Evolutionary conservation across 2,888 invertebrate species (phyloP).

Genomic region (Orchesellides sinensis): DNA sequence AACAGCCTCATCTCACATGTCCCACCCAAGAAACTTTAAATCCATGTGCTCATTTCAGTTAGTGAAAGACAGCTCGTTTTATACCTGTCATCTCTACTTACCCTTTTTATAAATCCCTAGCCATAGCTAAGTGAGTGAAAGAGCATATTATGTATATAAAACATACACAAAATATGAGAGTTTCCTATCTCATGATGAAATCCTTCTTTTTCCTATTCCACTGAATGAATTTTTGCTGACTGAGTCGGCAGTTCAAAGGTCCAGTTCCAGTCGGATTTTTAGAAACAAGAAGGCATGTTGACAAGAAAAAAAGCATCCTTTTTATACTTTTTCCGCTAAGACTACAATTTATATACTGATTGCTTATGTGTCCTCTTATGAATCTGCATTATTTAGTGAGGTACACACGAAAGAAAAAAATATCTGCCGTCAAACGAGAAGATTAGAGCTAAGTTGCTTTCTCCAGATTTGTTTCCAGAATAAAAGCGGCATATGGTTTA

Average conservation of each 20-base stretch:
- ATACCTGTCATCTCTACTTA: slow-evolving; percentile 44
- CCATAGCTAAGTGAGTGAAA: background rate
- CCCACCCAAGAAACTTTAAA: too few relatives aligned
- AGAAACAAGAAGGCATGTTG: too few relatives aligned
- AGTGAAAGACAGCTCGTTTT: slow-evolving; percentile 40
- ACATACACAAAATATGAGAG: too few relatives aligned
- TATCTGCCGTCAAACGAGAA: background rate
- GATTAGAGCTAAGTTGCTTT: background rate
- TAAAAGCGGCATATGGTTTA: too few relatives aligned
- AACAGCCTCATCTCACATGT: background rate
- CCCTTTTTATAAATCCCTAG: slow-evolving; percentile 16
- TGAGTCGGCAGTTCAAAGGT: slow-evolving; percentile 13
- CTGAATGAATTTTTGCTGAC: too few relatives aligned
- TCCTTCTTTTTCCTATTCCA: background rate
- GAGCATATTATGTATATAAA: too few relatives aligned
- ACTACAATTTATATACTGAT: background rate
- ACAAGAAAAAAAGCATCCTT: background rate
- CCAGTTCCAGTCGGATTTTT: background rate
- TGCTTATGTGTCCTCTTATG: background rate
- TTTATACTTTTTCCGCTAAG: background rate
- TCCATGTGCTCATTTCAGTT: background rate
- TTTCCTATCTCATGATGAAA: background rate
- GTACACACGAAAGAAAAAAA: background rate
- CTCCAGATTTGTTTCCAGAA: background rate
- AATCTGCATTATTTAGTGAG: slow-evolving; percentile 20